These are phyloP conservation scores for Episyrphus balteatus DNA, from an alignment of 1,140 invertebrate species.

Conservation along the genomic window DNA sequence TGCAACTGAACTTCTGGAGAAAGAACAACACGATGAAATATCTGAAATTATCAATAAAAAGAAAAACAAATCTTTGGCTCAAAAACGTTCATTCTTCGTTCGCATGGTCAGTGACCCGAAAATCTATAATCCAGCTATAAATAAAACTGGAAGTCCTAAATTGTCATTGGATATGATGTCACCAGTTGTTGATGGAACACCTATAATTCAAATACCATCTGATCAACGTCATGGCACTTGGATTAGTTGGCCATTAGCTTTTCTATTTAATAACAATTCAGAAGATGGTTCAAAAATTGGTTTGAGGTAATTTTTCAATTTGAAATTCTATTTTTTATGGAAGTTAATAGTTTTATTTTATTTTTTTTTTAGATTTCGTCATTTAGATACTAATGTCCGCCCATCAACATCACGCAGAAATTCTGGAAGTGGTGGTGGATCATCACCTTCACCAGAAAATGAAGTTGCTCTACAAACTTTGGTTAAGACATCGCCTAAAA, in stretches of 20 bases:
- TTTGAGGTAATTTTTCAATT: constrained; percentile 49
- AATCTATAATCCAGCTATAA: constrained; percentile 83
- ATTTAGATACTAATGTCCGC: constrained; percentile 64
- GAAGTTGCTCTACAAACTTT: constrained; percentile 27
- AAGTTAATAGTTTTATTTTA: constrained; percentile 2
- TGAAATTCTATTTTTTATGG: neutral
- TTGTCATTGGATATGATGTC: constrained; percentile 34
- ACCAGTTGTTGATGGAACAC: constrained; percentile 37
- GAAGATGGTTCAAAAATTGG: constrained; percentile 53
- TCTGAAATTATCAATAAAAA: constrained; percentile 55
- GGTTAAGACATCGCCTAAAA: constrained; percentile 33
- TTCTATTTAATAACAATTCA: constrained; percentile 64
- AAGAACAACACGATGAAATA: constrained; percentile 57
- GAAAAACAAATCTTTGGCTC: constrained; percentile 57
- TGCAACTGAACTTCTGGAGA: constrained; percentile 67
- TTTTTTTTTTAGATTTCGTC: constrained; percentile 51
- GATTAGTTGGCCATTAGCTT: constrained; percentile 83
- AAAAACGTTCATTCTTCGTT: constrained; percentile 90
- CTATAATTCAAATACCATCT: constrained; percentile 39
- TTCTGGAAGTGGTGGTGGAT: constrained; percentile 39
- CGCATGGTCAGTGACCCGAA: constrained; percentile 96
- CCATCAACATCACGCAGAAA: constrained; percentile 36
- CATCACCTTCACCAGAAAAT: constrained; percentile 52
- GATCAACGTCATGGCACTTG: constrained; percentile 50
- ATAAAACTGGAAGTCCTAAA: constrained; percentile 51